These are phyloP conservation scores for Stichodactyla mertensii DNA, from an alignment of 64 coral and sea anemone genomes.

Conservation along the genomic window DNA sequence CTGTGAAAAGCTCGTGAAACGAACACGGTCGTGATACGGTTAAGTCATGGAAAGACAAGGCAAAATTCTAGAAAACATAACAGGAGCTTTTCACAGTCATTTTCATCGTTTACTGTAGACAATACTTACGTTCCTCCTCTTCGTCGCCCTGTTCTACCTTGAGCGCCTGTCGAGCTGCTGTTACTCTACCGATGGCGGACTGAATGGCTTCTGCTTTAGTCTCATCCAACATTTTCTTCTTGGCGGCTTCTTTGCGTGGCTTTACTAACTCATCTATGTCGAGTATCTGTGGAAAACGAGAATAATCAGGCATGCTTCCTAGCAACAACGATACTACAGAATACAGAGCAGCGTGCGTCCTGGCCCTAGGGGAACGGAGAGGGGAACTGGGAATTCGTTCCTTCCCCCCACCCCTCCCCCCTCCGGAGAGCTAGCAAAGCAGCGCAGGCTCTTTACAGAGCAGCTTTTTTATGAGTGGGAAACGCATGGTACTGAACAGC, in stretches of 20 bases:
- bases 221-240: conserved; percentile 87
- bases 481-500: too few species aligned
- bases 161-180: conserved; percentile 32
- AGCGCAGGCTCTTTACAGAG: too few species aligned
- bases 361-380: too few species aligned
- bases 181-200: conserved; percentile 82
- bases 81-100: background rate
- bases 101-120: background rate
- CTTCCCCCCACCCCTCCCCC: too few species aligned
- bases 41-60: too few species aligned
- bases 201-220: conserved; percentile 65
- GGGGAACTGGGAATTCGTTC: too few species aligned
- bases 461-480: too few species aligned
- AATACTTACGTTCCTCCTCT: conserved; percentile 48
- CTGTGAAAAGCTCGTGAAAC: too few species aligned
- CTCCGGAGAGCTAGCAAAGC: too few species aligned
- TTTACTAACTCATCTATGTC: conserved; percentile 86
- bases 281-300: conserved; percentile 41
- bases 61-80: background rate
- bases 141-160: conserved; percentile 33
- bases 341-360: too few species aligned
- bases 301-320: background rate
- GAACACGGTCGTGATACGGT: too few species aligned
- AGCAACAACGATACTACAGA: too few species aligned
- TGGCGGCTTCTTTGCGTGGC: conserved; percentile 69